Conservation (phyloP, 1,140 invertebrate genomes). For the Brachionus angularis region DNA sequence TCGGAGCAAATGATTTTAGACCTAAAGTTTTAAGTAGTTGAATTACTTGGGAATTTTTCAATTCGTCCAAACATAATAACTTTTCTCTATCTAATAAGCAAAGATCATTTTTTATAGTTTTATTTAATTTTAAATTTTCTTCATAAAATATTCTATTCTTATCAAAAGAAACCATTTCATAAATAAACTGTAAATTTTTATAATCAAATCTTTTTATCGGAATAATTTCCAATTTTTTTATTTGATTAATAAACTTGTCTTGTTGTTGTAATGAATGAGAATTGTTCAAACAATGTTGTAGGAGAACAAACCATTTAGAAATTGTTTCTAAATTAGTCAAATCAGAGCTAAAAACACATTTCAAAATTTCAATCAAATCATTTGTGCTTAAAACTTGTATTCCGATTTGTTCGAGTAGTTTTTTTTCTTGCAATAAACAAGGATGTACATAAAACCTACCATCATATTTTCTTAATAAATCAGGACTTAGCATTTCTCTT, state of each 20-base stretch:
- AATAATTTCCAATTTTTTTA: constrained; percentile 18
- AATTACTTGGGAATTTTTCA: background rate
- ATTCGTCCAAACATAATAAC: background rate
- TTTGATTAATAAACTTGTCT: constrained; percentile 23
- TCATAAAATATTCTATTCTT: constrained; percentile 6
- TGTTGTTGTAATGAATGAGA: constrained; percentile 27
- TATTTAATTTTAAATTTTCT: background rate
- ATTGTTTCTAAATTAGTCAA: background rate
- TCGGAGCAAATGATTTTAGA: too few relatives aligned
- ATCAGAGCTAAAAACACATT: background rate
- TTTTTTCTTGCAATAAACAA: background rate
- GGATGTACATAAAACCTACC: constrained; percentile 1
- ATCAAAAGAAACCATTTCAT: background rate
- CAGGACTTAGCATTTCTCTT: background rate
- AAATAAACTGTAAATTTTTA: background rate
- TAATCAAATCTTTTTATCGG: background rate
- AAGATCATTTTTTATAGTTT: background rate
- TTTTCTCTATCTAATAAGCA: background rate
- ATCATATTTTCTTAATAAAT: constrained; percentile 8
- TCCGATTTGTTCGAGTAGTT: background rate
- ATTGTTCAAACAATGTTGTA: constrained; percentile 20
- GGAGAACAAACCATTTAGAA: background rate
- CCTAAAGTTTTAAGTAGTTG: too few relatives aligned
- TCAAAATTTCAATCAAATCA: constrained; percentile 7
- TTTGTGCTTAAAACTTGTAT: background rate